Base-by-base conservation (phyloP, 1,140 invertebrate genomes). In the Caenorhabditis briggsae region DNA sequence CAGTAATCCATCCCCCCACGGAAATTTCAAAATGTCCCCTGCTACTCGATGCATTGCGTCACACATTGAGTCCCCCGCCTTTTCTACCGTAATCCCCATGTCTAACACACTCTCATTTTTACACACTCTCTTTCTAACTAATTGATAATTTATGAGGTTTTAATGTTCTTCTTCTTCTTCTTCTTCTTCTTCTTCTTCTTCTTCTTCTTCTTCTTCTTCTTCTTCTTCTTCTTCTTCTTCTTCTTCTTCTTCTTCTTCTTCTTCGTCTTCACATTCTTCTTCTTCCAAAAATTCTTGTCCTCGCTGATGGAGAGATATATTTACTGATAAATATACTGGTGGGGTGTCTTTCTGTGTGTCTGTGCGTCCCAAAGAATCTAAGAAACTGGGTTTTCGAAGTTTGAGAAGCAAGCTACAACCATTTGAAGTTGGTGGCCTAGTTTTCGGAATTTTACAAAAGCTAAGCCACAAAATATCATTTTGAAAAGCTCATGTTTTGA, bases 81-180 rank as follows among this genome's bases (percentile, higher is more conserved):
- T 9, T 2, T 33, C 65, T 48, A 70, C 65, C 65, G 41, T 70
- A 43, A 23, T 20, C 65, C 65, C 65, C 41, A 5, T 8, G 1
- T 50, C 46, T 50, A 23, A 7, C n/a, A 23, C 6, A 7, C 7
- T 2, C 12, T 16, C 2, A 7, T 18, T 8, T 8, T 16, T 2
- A 20, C 12, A 46, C 5, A n/a, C 64, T 14, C 5, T 53, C 2
- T 53, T 70, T 48, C 70, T 50, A 9, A 50, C 70, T 78, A 78
- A 78, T 78, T 78, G 70, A 78, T 78, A 78, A 78, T 78, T 78
- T 78, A 78, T 78, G 70, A 50, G 20, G 70, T 78, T 78, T 78
- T 78, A 78, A 78, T 78, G 70, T 78, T 78, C 70, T 78, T 61
- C 59, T 43, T 78, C 70, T 25, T 53, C 70, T 25, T 23, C 23